Evolutionary conservation across 2,888 invertebrate genomes (phyloP).

Genomic region (Melitaea athalia): DNA sequence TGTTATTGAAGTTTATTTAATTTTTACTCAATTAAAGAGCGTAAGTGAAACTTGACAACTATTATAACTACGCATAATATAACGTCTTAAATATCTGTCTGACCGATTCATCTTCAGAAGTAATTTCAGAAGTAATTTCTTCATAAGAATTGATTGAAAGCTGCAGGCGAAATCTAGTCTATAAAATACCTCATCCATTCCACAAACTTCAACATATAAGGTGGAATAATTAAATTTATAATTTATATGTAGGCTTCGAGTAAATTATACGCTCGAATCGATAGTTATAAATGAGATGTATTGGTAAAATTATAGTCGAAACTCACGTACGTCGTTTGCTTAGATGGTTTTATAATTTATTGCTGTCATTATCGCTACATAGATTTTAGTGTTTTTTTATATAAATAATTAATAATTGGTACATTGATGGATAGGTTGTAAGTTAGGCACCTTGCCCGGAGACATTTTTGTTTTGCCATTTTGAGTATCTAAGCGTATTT

Average conservation of each 20-base stretch:
- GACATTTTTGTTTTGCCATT: neutral
- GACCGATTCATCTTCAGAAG: no score
- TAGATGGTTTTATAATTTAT: neutral
- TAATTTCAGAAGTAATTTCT: no score
- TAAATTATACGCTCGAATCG: constrained; percentile 23
- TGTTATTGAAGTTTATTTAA: no score
- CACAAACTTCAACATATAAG: neutral
- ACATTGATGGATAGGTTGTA: neutral
- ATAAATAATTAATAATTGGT: neutral
- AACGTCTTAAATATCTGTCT: no score
- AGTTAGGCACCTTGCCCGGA: neutral
- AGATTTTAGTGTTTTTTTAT: neutral
- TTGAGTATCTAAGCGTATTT: no score
- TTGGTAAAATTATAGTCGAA: neutral
- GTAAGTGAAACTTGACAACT: no score
- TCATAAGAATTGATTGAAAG: neutral
- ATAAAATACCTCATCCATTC: constrained; percentile 12
- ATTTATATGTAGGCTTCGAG: constrained; percentile 25
- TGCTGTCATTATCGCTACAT: neutral
- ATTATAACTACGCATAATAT: no score
- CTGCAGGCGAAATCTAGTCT: neutral
- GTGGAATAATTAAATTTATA: constrained; percentile 32
- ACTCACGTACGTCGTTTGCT: neutral
- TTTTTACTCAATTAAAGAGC: no score
- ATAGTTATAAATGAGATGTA: constrained; percentile 10